Conservation (phyloP, 2,797 vertebrate genomes). For the Trematomus bernacchii region DNA sequence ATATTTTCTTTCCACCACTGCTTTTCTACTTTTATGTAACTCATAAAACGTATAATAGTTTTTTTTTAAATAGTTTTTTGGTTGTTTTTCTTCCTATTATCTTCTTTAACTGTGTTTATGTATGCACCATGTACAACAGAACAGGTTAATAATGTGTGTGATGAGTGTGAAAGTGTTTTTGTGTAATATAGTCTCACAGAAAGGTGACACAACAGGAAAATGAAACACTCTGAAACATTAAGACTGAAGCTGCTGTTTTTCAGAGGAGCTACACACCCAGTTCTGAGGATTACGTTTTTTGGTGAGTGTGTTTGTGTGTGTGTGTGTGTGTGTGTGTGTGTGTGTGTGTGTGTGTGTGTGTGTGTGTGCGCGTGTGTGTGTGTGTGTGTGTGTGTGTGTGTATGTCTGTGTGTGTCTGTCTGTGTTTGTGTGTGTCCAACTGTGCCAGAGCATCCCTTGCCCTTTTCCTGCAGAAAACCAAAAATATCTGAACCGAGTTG, state of each 20-base stretch:
- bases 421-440: too few species aligned
- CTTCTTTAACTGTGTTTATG: too few species aligned
- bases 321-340: background rate
- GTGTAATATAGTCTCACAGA: background rate
- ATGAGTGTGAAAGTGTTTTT: background rate
- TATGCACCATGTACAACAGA: too few species aligned
- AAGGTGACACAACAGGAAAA: background rate
- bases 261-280: background rate
- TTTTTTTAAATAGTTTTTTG: too few species aligned
- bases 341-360: background rate
- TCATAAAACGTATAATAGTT: too few species aligned
- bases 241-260: background rate
- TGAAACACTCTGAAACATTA: background rate
- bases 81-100: too few species aligned
- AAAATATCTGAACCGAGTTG: constrained; percentile 39
- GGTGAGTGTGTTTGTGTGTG: background rate
- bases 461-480: constrained; percentile 29
- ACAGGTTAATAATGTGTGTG: background rate
- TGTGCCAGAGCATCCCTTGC: constrained; percentile 7
- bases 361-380: background rate
- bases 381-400: background rate
- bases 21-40: too few species aligned
- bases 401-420: background rate
- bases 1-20: too few species aligned
- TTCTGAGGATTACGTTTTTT: background rate